Base-by-base conservation (phyloP, 2,888 invertebrate species). In the Camponotus fellah region DNA sequence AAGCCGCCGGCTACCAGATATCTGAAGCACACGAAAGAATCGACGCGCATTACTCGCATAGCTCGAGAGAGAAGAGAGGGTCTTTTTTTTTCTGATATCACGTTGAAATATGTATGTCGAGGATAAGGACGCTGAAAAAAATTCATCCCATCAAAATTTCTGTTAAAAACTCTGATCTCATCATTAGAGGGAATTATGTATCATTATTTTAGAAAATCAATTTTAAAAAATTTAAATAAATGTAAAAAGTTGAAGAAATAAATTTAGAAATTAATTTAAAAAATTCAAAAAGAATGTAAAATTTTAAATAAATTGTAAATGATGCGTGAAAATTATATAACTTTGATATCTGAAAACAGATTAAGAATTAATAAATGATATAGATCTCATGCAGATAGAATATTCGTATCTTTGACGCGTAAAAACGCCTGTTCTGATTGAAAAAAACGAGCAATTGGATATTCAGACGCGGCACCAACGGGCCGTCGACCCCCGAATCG, bases 1-100 rank as follows among this genome's bases (percentile, higher is more conserved):
- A 98, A 95, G 43, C 98, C 98, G 69, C 97, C 96, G 91, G 97
- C 97, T 83, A 98, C 97, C 26, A 97, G 96, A 94, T 97, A 98
- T 94, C 98, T 98, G 96, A 17, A 96, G 96, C 85, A 94, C 91
- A 92, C 46, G 91, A 80, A 37, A 10, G 53, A 53, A 49, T 14
- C 14, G 69, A 62, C 9, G 9, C 40, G 34, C 21, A 68, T 69
- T 74, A 74, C 14, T 69, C 8, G 34, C 43, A 43, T 37, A 34
- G 43, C 12, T 49, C 17, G 21, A 34, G 3, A 26, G 8, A 17
- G 40, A 40, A 10, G 21, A 40, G 21, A n/a, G 17, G 0, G 10
- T 32, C n/a, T n/a, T 14, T 4, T 3, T n/a, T 60, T 40, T 62
- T 46, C 14, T 34, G 21, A 21, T 40, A 58, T 1, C 26, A 26